phyloP scores from a whole-genome alignment of 2,113 vertebrate genomes.

The Meriones unguiculatus region DNA sequence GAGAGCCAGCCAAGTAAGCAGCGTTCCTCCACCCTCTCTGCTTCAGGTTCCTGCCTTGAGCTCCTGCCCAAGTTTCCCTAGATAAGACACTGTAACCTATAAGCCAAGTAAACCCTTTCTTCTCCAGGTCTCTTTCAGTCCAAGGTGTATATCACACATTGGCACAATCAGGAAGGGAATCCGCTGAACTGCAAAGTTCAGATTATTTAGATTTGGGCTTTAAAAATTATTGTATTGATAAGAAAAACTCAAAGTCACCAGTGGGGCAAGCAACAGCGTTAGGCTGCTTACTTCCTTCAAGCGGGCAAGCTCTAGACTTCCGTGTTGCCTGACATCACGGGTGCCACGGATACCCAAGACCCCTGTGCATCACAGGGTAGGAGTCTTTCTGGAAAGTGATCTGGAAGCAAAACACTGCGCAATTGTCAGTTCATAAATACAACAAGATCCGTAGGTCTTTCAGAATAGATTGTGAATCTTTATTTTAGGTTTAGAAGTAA shows the following conservation, averaged over 20 bases:
- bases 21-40: no score
- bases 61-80: neutral
- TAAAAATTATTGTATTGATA: neutral
- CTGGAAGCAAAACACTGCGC: neutral
- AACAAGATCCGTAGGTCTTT: neutral
- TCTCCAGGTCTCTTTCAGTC: neutral
- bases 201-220: neutral
- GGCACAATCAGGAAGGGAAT: neutral
- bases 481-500: neutral
- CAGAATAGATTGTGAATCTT: slow-evolving; percentile 4
- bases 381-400: neutral
- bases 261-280: neutral
- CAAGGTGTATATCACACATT: neutral
- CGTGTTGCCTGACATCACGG: neutral
- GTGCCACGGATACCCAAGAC: neutral
- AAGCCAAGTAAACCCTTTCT: neutral
- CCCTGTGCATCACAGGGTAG: neutral
- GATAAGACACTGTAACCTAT: neutral
- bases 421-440: neutral
- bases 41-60: neutral
- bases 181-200: neutral
- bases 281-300: neutral
- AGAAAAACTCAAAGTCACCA: neutral
- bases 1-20: neutral
- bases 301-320: neutral